Base-by-base conservation (phyloP, 2,888 invertebrate species). In the Teleiodes luculella region DNA sequence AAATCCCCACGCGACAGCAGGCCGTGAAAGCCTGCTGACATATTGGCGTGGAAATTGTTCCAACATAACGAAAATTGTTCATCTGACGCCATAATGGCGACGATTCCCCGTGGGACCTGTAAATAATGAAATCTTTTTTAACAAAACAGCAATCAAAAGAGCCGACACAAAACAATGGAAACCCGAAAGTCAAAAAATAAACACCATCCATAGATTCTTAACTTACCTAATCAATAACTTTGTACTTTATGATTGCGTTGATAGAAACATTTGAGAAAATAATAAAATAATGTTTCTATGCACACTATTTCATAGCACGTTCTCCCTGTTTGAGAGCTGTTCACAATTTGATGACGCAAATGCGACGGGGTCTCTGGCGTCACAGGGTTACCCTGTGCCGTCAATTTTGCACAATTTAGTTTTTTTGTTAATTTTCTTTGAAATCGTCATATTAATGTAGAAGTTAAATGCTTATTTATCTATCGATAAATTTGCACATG, bases 41-140 rank as follows among this genome's bases (percentile, higher is more conserved):
- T 91, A 73, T 94, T 94, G 63, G 92, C 92, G 86, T 93, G 93
- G 89, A 93, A 93, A 88, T 93, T 93, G 88, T 94, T 94, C 93
- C 93, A 94, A 88, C 93, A 93, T 86, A 94, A 84, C 80, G 93
- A 93, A 87, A 93, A 93, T 79, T 93, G 93, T 88, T 93, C 93
- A 90, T 92, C 92, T 89, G 92, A 92, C 92, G 92, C 92, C 92
- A 92, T 92, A 83, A 90, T 92, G 91, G 89, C 88, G 90, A 78
- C 84, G 81, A 66, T 62, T 74, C 66, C 61, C 65, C 64, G 63
- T 64, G 71, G 78, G 77, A 81, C 87, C 86, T 86, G 77, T n/a
- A 1, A 75, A 82, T 5, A 47, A 39, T 56, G 52, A 37, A 53
- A 57, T n/a, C 18, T 18, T 0, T 1, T 24, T 10, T 28, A 2